Evolutionary conservation across 1,140 invertebrate species (phyloP), one percentile per base, ranked within the genome.

Genomic region (Meteorus sp.): DNA sequence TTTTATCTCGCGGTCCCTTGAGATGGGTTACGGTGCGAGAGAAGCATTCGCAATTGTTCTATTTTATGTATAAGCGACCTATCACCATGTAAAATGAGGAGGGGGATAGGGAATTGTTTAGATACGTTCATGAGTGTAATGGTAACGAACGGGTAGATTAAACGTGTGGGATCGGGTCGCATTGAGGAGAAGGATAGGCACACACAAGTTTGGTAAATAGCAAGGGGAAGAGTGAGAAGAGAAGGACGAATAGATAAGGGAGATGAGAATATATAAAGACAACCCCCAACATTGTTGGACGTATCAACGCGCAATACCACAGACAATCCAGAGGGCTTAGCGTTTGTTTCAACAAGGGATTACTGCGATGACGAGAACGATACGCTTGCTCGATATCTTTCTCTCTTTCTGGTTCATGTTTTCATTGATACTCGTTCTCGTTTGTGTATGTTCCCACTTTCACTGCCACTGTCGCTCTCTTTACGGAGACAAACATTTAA

Each of bases 331-430:
- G 57, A 69, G 68, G 69, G 71, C 71, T 74, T 74, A 74, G 66
- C 60, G 61, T 66, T 74, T 50, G 68, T 71, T 73, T 74, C 71
- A 73, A 73, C 71, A 71, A 67, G 67, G 72, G 71, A 74, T 74
- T 74, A 74, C 68, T n/a, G n/a, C 65, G 53, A 56, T 61, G 50
- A 62, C 62, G 60, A 53, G 61, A 54, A 55, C 62, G 62, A 56
- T 61, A 48, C 51, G 54, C 47, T 48, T 35, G 37, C 52, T 60
- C 51, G 61, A 64, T 48, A 9, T 39, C 43, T 62, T 33, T 9
- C 44, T n/a, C n/a, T n/a, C n/a, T n/a, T n/a, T n/a, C n/a, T n/a
- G n/a, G n/a, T n/a, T n/a, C n/a, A n/a, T n/a, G n/a, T n/a, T n/a
- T n/a, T n/a, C n/a, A n/a, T n/a, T n/a, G n/a, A n/a, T n/a, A n/a